Evolutionary conservation across 1,140 invertebrate genomes (phyloP).

Genomic region (Drosophila repletoides): DNA sequence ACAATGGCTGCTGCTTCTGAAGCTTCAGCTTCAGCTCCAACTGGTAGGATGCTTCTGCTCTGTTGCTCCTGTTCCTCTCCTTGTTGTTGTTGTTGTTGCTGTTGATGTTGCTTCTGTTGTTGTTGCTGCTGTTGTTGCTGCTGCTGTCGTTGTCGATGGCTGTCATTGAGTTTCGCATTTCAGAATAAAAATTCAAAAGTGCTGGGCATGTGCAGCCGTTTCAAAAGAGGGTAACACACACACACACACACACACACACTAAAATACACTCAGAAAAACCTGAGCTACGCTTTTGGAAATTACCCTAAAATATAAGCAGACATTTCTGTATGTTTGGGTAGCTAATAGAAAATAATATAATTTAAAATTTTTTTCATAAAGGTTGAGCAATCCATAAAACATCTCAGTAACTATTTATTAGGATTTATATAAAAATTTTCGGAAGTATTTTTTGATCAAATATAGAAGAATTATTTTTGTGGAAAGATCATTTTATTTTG

Average conservation of each 20-base stretch:
- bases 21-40: not conserved
- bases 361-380: too few relatives aligned
- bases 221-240: constrained; percentile 24
- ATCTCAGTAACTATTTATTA: too few relatives aligned
- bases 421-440: too few relatives aligned
- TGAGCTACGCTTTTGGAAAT: too few relatives aligned
- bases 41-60: constrained; percentile 8
- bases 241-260: constrained; percentile 12
- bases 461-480: too few relatives aligned
- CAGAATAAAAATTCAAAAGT: constrained; percentile 62
- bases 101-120: not conserved
- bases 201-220: constrained; percentile 36
- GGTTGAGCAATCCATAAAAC: too few relatives aligned
- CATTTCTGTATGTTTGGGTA: too few relatives aligned
- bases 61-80: not conserved
- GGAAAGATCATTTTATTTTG: too few relatives aligned
- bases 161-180: constrained; percentile 66
- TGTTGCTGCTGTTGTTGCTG: constrained; percentile 2
- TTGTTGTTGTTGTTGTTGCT: constrained; percentile 1
- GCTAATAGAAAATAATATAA: too few relatives aligned
- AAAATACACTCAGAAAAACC: too few relatives aligned
- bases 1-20: constrained; percentile 43
- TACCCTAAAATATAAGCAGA: too few relatives aligned
- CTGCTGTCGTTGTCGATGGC: constrained; percentile 49
- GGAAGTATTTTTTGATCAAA: too few relatives aligned